These are phyloP conservation scores for Coreoperca whiteheadi DNA, from an alignment of 2,113 vertebrate species.

Conservation along the genomic window DNA sequence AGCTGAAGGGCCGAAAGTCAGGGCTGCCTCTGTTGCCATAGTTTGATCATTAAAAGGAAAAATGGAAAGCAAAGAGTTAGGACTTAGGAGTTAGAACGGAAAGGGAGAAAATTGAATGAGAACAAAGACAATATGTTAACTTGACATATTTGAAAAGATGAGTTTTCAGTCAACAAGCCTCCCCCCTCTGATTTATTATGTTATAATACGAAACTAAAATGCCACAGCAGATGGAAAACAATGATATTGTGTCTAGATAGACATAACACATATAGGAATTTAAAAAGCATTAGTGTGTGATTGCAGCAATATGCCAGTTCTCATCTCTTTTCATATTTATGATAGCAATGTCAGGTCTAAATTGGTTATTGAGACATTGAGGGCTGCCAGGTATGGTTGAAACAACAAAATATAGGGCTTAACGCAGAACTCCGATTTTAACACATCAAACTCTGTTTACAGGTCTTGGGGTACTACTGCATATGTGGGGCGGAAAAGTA, in stretches of 20 bases:
- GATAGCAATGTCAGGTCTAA: not conserved
- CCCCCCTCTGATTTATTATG: not conserved
- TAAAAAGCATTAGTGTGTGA: not conserved
- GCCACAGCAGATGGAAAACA: constrained; percentile 1
- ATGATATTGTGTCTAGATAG: not conserved
- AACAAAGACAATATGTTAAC: not conserved
- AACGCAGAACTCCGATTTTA: not conserved
- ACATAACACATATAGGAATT: not conserved
- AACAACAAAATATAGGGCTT: not conserved
- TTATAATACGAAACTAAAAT: not conserved
- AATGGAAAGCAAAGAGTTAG: not conserved
- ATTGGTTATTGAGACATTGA: not conserved
- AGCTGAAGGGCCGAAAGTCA: not conserved
- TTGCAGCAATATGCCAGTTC: not conserved
- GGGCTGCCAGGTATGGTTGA: not conserved
- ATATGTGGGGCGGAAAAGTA: no score
- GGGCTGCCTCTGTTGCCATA: not conserved
- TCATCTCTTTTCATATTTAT: not conserved
- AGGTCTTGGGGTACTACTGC: not conserved
- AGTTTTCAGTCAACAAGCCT: not conserved
- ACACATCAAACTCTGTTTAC: not conserved
- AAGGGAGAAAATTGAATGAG: not conserved
- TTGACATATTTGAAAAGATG: constrained; percentile 3
- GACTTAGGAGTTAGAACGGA: not conserved
- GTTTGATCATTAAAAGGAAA: not conserved